phyloP scores from a whole-genome alignment of 2,113 vertebrate genomes.

The Myotis davidii region DNA sequence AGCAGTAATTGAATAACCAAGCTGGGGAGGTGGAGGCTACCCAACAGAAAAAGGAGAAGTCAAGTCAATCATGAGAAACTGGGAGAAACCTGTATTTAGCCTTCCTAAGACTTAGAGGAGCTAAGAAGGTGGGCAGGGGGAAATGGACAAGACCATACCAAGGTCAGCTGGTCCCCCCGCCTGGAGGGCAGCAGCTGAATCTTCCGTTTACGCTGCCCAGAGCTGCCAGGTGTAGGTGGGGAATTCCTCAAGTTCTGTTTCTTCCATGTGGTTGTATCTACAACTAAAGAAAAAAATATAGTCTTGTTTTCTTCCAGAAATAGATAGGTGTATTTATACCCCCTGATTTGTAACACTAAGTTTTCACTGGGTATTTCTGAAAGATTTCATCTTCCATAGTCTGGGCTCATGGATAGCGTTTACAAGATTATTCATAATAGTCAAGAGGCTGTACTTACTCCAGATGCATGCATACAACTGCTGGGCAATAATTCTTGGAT shows the following conservation, averaged over 20 bases:
- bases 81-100: not conserved
- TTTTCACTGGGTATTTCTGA: not conserved
- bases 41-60: conserved; percentile 48
- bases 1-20: conserved; percentile 92
- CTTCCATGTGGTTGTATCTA: conserved; percentile 63
- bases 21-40: conserved; percentile 93
- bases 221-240: conserved; percentile 37
- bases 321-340: not conserved
- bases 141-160: conserved; percentile 85
- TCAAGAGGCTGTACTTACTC: not conserved
- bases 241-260: conserved; percentile 71
- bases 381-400: not conserved
- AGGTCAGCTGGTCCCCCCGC: conserved; percentile 88
- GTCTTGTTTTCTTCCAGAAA: not conserved
- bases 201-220: conserved; percentile 91
- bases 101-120: conserved; percentile 45
- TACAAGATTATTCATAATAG: not conserved
- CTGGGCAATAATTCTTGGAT: not conserved
- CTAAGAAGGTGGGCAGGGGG: conserved; percentile 51
- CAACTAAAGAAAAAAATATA: conserved; percentile 64
- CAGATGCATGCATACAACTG: not conserved
- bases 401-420: not conserved
- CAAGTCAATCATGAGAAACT: not conserved
- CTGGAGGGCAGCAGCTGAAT: conserved; percentile 89
- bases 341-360: not conserved